These are phyloP conservation scores for Brachyalestes nurse DNA, from an alignment of 2,797 vertebrate species.

Conservation along the genomic window DNA sequence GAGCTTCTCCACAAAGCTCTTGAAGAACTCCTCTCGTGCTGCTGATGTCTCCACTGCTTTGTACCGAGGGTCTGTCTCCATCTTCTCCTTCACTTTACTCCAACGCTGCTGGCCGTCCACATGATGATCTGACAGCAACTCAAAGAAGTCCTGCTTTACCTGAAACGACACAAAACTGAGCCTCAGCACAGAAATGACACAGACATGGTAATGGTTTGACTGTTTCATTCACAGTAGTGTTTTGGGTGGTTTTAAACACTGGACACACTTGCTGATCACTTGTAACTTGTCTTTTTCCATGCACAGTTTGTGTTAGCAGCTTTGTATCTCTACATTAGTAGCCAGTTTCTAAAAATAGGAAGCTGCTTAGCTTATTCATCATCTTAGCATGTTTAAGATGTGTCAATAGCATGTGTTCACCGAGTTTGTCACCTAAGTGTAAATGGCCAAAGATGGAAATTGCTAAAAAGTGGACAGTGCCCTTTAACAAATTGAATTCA, in stretches of 20 bases:
- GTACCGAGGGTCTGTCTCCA: slow-evolving; percentile 96
- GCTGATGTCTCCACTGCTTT: slow-evolving; percentile 95
- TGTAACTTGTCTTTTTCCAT: no score
- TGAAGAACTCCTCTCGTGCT: slow-evolving; percentile 93
- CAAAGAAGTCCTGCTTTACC: slow-evolving; percentile 97
- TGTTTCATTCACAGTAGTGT: not conserved
- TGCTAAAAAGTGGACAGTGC: not conserved
- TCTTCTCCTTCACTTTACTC: slow-evolving; percentile 98
- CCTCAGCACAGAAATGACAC: not conserved
- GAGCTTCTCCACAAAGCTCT: slow-evolving; percentile 95
- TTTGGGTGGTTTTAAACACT: not conserved
- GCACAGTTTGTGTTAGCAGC: no score
- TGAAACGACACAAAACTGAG: slow-evolving; percentile 57
- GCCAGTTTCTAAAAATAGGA: no score
- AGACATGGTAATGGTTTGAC: not conserved
- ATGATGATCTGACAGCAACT: slow-evolving; percentile 91
- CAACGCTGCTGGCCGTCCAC: slow-evolving; percentile 95
- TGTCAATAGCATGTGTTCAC: no score
- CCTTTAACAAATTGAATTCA: not conserved
- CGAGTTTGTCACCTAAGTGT: no score
- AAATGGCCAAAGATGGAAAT: no score
- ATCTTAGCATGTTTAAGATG: no score
- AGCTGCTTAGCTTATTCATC: no score
- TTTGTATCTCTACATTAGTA: no score
- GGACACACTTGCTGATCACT: not conserved